Conservation (phyloP, 2,888 invertebrate genomes). For the Encarsia formosa region DNA sequence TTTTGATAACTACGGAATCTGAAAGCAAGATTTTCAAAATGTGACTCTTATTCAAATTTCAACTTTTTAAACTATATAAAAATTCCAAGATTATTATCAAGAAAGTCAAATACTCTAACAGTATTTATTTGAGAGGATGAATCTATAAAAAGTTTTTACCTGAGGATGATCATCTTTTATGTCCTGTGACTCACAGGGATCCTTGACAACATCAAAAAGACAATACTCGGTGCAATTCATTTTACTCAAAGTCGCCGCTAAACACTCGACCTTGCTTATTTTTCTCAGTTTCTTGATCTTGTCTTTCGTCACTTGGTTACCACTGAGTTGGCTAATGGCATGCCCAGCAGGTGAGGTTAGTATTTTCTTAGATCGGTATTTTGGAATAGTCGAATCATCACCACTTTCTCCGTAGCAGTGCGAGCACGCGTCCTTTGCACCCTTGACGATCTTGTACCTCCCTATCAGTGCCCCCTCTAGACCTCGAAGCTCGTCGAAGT, state of each 20-base stretch:
- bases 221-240: conserved; percentile 35
- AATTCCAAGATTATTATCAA: too few species aligned
- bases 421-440: too few species aligned
- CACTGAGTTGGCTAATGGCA: conserved; percentile 31
- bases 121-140: too few species aligned
- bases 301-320: neutral
- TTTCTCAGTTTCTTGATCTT: conserved; percentile 6
- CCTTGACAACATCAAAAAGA: conserved; percentile 38
- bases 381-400: conserved; percentile 30
- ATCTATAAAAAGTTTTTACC: too few species aligned
- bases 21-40: too few species aligned
- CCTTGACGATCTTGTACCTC: conserved; percentile 39
- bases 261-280: conserved; percentile 33
- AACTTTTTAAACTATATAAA: too few species aligned
- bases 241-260: conserved; percentile 1
- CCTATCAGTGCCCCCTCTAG: conserved; percentile 37
- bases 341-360: conserved; percentile 32
- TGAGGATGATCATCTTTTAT: too few species aligned
- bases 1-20: too few species aligned
- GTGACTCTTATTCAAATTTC: too few species aligned
- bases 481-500: conserved; percentile 56
- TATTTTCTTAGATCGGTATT: conserved; percentile 32
- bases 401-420: conserved; percentile 37
- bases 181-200: conserved; percentile 47
- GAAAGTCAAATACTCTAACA: too few species aligned